phyloP scores from a whole-genome alignment of 2,797 vertebrate species.

The Cetoscarus ocellatus region DNA sequence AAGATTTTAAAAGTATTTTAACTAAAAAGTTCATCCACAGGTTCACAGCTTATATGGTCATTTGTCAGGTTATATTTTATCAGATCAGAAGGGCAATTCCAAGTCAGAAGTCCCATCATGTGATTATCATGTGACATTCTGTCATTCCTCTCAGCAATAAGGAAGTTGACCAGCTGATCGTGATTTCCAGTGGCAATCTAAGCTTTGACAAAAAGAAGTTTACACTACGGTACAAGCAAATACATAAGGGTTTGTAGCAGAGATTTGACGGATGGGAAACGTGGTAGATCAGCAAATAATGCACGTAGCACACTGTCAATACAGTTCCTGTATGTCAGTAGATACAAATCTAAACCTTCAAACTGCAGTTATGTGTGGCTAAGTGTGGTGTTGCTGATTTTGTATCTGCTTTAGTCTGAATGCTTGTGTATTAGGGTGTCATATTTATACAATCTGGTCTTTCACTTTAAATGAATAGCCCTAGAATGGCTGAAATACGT shows the following conservation, averaged over 20 bases:
- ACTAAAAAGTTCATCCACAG: neutral
- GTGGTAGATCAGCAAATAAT: neutral
- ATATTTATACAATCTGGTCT: no score
- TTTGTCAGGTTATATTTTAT: neutral
- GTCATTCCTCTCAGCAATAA: constrained; percentile 61
- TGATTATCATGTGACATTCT: constrained; percentile 78
- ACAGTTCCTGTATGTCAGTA: neutral
- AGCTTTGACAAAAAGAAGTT: neutral
- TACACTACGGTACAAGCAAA: neutral
- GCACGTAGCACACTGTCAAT: neutral
- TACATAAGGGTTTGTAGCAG: neutral
- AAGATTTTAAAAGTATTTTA: neutral
- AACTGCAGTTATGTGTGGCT: neutral
- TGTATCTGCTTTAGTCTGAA: no score
- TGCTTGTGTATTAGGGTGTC: no score
- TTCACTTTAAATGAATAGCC: no score
- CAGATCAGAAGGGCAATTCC: constrained; percentile 8
- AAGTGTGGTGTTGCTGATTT: no score
- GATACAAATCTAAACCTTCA: neutral
- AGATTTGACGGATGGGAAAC: neutral
- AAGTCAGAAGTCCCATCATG: constrained; percentile 71
- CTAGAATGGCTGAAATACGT: no score
- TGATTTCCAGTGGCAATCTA: neutral
- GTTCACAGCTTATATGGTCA: neutral
- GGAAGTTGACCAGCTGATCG: constrained; percentile 69